Evolutionary conservation across 2,797 vertebrate species (phyloP).

Genomic region (Macropus fuliginosus): DNA sequence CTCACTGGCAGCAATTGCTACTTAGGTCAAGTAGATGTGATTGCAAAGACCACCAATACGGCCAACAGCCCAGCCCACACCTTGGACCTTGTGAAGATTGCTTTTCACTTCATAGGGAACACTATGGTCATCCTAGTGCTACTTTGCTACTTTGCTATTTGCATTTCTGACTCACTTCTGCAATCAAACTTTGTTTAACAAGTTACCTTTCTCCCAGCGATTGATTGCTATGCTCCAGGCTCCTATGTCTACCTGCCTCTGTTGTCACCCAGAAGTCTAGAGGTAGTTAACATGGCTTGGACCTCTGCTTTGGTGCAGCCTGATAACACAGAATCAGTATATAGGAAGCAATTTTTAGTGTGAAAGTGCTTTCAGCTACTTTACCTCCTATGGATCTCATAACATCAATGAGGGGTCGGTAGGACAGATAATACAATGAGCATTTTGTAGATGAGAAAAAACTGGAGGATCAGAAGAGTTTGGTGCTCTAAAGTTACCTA

Average conservation of each 20-base stretch:
- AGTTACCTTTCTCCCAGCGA: not conserved
- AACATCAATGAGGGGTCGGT: not conserved
- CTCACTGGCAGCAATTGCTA: constrained; percentile 18
- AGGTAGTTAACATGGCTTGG: not conserved
- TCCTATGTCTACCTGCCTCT: not conserved
- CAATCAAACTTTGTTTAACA: constrained; percentile 39
- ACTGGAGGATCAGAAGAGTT: not conserved
- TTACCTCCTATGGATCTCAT: not conserved
- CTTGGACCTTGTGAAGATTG: not conserved
- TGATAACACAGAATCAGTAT: not conserved
- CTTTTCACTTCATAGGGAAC: constrained; percentile 12
- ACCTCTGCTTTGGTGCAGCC: not conserved
- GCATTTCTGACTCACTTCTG: constrained; percentile 13
- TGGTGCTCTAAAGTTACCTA: not conserved
- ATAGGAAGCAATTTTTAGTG: not conserved
- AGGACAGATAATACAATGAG: not conserved
- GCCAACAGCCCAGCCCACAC: constrained; percentile 3
- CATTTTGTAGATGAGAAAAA: not conserved
- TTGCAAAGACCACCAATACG: constrained; percentile 6
- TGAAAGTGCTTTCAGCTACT: not conserved
- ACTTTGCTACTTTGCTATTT: not conserved
- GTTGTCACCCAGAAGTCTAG: not conserved
- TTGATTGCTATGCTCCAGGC: not conserved
- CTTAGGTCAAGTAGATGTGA: constrained; percentile 18
- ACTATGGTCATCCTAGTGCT: not conserved